Evolutionary conservation across 1,140 invertebrate species (phyloP).

Genomic region (Heliconius congener): DNA sequence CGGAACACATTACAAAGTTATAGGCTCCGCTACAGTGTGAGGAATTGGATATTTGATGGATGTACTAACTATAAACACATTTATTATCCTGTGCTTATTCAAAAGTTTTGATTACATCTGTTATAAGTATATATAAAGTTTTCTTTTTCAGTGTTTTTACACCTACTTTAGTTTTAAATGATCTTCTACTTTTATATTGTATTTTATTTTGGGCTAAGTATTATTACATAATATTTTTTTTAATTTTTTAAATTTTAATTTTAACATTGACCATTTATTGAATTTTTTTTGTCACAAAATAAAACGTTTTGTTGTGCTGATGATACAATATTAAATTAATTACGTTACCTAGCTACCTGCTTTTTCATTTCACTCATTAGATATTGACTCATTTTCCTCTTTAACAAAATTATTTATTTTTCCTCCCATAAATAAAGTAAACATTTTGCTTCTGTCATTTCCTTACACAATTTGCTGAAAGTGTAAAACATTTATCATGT

Average conservation of each 20-base stretch:
- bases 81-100: neutral
- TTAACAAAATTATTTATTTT: neutral
- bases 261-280: no score
- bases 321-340: no score
- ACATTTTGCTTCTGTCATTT: conserved; percentile 9
- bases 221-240: no score
- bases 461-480: conserved; percentile 5
- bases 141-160: no score
- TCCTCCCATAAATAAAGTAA: neutral
- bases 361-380: neutral
- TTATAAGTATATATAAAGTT: no score
- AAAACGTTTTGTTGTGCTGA: no score
- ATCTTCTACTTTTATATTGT: neutral
- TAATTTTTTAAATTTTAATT: no score
- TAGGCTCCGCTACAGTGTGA: neutral
- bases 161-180: neutral
- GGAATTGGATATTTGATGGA: conserved; percentile 22
- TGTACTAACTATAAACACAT: neutral
- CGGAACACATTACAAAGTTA: conserved; percentile 29
- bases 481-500: conserved; percentile 19
- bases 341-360: no score
- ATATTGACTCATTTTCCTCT: neutral
- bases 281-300: no score
- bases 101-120: no score
- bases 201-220: neutral